A percentile compares a stretch with the other conserved stretches of the same genome.
phyloP scores from a whole-genome alignment of 2,888 invertebrate genomes.

The Hemicrepidius hirtus region DNA sequence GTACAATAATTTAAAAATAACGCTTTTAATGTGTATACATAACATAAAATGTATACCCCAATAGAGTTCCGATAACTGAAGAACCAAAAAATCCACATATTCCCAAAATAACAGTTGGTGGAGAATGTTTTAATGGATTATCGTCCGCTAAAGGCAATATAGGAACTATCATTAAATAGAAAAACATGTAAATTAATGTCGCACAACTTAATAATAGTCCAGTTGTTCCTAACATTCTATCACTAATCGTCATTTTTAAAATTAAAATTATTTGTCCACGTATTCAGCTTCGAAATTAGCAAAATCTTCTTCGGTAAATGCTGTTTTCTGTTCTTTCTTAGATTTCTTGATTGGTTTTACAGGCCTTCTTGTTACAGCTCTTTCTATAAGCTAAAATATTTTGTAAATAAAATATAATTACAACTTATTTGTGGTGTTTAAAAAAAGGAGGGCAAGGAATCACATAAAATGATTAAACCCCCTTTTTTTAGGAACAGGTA shows the following conservation, averaged over 20 bases:
- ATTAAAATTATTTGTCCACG: constrained; percentile 70
- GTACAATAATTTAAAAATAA: no score
- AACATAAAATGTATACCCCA: constrained; percentile 64
- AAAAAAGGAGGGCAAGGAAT: no score
- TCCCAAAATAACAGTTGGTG: constrained; percentile 62
- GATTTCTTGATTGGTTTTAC: constrained; percentile 71
- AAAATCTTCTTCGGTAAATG: constrained; percentile 83
- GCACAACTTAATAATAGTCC: constrained; percentile 59
- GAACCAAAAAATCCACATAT: constrained; percentile 64
- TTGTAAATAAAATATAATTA: constrained; percentile 20
- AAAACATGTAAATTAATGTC: constrained; percentile 62
- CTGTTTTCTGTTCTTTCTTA: constrained; percentile 74
- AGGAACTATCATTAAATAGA: constrained; percentile 65
- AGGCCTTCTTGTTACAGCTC: constrained; percentile 74
- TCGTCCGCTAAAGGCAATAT: constrained; percentile 65
- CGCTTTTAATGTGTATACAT: constrained; percentile 48
- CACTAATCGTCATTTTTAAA: constrained; percentile 57
- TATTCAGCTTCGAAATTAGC: constrained; percentile 80
- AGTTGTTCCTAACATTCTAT: constrained; percentile 60
- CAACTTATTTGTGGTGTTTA: no score
- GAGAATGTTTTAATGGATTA: constrained; percentile 57
- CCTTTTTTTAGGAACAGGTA: no score
- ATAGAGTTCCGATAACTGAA: constrained; percentile 64
- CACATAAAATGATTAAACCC: no score
- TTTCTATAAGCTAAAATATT: constrained; percentile 74